Percentiles rank a stretch among this genome's conserved stretches.
phyloP scores from a whole-genome alignment of 2,888 invertebrate species.

The Idaea straminata region DNA sequence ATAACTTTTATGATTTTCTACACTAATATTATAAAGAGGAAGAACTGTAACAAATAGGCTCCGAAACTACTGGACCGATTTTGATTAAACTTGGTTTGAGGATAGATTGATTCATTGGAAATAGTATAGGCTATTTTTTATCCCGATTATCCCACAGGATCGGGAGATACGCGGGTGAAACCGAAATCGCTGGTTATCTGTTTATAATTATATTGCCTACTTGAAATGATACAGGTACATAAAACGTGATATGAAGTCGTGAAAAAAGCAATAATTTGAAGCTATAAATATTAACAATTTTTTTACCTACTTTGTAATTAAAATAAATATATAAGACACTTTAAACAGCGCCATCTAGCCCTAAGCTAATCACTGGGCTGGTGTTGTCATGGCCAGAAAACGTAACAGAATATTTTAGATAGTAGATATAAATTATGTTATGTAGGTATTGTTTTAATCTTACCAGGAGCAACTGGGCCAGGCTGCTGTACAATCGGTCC shows the following conservation, averaged over 20 bases:
- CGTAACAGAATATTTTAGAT: not conserved
- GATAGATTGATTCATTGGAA: no score
- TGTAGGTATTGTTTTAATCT: not conserved
- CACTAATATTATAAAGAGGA: no score
- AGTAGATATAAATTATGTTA: not conserved
- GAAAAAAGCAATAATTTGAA: not conserved
- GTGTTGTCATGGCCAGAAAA: not conserved
- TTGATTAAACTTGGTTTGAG: no score
- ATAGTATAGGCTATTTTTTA: no score
- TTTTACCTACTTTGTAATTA: slow-evolving; percentile 6
- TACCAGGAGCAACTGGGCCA: slow-evolving; percentile 40
- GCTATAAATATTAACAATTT: slow-evolving; percentile 7
- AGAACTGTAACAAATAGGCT: no score
- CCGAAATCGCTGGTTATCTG: no score
- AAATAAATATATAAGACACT: not conserved
- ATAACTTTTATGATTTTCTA: no score
- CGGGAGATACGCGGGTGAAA: no score
- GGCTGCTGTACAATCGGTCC: slow-evolving; percentile 60
- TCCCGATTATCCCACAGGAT: no score
- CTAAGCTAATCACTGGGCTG: slow-evolving; percentile 1
- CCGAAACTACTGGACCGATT: no score
- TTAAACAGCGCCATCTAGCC: not conserved
- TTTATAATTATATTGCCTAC: no score
- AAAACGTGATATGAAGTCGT: not conserved
- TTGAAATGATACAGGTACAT: no score